These are phyloP conservation scores for Triplophysa yarkandensis DNA, from an alignment of 2,797 vertebrate species.

Conservation along the genomic window DNA sequence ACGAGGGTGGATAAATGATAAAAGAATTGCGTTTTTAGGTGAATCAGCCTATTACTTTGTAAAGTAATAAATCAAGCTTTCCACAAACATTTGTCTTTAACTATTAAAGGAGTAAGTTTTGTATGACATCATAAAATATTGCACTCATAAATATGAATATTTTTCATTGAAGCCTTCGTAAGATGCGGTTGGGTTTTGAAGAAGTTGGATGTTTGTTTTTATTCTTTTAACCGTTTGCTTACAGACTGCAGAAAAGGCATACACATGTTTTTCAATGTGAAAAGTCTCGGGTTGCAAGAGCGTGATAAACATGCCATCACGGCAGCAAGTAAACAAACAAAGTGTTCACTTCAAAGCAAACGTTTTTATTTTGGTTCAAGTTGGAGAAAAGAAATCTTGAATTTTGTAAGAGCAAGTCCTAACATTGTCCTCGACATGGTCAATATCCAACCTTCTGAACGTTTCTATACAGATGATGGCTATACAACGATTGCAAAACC, in stretches of 20 bases:
- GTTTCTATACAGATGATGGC: slow-evolving; percentile 34
- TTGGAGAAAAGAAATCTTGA: neutral
- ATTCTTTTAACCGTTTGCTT: too few species aligned
- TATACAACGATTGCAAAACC: slow-evolving; percentile 48
- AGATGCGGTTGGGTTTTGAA: neutral
- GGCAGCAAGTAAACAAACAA: slow-evolving; percentile 18
- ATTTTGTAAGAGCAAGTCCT: slow-evolving; percentile 17
- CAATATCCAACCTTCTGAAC: slow-evolving; percentile 25
- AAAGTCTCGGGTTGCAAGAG: slow-evolving; percentile 1
- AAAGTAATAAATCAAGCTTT: too few species aligned
- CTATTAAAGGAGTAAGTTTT: too few species aligned
- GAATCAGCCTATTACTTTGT: too few species aligned
- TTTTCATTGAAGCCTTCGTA: too few species aligned
- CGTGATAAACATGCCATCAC: neutral
- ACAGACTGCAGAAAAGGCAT: too few species aligned
- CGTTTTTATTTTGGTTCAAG: slow-evolving; percentile 47
- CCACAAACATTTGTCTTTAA: too few species aligned
- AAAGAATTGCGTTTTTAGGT: too few species aligned
- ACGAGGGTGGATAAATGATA: too few species aligned
- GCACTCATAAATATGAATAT: too few species aligned
- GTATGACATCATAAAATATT: too few species aligned
- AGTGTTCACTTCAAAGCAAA: slow-evolving; percentile 21
- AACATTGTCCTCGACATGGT: slow-evolving; percentile 39
- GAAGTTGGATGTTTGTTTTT: neutral
- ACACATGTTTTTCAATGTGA: too few species aligned